These are phyloP conservation scores for Wiebesia pumilae DNA, from an alignment of 1,140 invertebrate species.

Conservation along the genomic window DNA sequence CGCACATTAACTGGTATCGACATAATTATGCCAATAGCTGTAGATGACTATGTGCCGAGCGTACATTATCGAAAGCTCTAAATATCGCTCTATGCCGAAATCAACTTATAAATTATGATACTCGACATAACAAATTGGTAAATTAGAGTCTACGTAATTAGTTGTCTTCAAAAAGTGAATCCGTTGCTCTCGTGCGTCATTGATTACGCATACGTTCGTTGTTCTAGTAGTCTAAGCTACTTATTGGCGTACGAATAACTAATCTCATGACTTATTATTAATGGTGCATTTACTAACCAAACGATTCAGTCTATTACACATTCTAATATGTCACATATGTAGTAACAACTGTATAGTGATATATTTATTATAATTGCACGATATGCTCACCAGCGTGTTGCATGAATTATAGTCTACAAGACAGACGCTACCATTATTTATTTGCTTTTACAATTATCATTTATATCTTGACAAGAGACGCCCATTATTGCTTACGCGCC, in stretches of 20 bases:
- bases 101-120: slow-evolving; percentile 2
- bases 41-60: neutral
- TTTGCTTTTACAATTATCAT: neutral
- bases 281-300: slow-evolving; percentile 24
- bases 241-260: neutral
- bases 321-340: slow-evolving; percentile 28
- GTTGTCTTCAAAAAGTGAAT: neutral
- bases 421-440: neutral
- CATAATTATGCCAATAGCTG: neutral
- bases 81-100: neutral
- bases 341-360: slow-evolving; percentile 9
- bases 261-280: slow-evolving; percentile 47
- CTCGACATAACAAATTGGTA: slow-evolving; percentile 16
- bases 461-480: no score
- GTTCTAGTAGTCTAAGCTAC: slow-evolving; percentile 14
- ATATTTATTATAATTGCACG: slow-evolving; percentile 34
- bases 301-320: slow-evolving; percentile 19
- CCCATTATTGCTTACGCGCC: no score
- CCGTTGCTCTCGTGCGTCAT: slow-evolving; percentile 23
- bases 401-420: neutral
- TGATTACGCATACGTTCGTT: neutral
- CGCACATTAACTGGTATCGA: neutral
- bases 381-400: neutral
- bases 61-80: neutral
- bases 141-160: neutral